These are phyloP conservation scores for Ecdyonurus torrentis DNA, from an alignment of 2,888 invertebrate species.

Conservation along the genomic window DNA sequence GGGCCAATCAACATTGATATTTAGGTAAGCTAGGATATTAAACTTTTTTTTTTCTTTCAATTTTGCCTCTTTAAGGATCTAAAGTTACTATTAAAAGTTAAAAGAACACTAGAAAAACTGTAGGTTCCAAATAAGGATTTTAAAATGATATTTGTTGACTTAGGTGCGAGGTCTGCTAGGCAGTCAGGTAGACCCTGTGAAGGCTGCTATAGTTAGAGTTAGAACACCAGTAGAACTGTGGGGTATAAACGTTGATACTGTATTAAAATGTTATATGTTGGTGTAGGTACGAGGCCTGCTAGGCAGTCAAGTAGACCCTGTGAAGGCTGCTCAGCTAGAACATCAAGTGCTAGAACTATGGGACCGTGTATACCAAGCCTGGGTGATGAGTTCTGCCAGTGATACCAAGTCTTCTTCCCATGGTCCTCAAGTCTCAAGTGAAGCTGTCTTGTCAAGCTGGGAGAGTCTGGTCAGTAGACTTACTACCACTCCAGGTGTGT, in stretches of 20 bases:
- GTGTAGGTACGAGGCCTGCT: slow-evolving; percentile 57
- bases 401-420: slow-evolving; percentile 28
- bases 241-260: too few species aligned
- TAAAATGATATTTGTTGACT: too few species aligned
- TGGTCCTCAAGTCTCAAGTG: slow-evolving; percentile 57
- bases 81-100: too few species aligned
- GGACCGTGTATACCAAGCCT: slow-evolving; percentile 86
- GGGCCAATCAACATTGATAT: too few species aligned
- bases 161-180: slow-evolving; percentile 61
- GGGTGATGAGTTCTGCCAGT: slow-evolving; percentile 52
- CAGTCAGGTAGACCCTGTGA: slow-evolving; percentile 56
- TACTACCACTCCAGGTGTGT: slow-evolving; percentile 53
- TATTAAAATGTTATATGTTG: too few species aligned
- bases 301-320: slow-evolving; percentile 55
- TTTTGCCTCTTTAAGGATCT: too few species aligned
- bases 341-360: slow-evolving; percentile 79
- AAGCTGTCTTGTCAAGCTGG: slow-evolving; percentile 56
- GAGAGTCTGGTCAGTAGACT: slow-evolving; percentile 51
- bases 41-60: too few species aligned
- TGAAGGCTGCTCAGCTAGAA: slow-evolving; percentile 67
- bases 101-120: too few species aligned
- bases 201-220: too few species aligned
- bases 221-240: too few species aligned
- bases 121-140: too few species aligned
- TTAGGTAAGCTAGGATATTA: too few species aligned